phyloP scores from a whole-genome alignment of 2,113 vertebrate genomes.

The Todiramphus chloris region DNA sequence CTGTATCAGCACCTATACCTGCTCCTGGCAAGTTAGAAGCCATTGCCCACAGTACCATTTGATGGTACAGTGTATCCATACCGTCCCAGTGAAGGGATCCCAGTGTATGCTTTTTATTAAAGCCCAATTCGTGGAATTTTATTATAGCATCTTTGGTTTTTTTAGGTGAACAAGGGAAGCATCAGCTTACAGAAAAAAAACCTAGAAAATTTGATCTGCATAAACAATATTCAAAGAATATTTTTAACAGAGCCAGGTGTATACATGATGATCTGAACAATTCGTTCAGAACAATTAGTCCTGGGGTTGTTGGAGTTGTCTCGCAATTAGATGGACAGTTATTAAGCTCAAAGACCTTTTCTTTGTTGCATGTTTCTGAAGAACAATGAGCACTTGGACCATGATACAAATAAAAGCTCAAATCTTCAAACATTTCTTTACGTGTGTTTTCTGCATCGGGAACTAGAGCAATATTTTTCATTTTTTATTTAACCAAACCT shows the following conservation, averaged over 20 bases:
- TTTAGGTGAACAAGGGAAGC: neutral
- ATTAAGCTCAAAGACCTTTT: neutral
- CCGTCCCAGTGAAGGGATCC: neutral
- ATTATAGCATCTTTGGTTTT: neutral
- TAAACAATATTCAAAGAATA: neutral
- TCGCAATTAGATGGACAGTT: neutral
- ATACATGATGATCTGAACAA: neutral
- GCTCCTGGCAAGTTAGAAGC: neutral
- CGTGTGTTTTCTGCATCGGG: neutral
- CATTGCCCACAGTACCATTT: neutral
- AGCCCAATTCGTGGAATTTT: neutral
- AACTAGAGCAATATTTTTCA: neutral
- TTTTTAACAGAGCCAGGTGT: neutral
- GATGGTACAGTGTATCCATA: neutral
- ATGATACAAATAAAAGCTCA: neutral
- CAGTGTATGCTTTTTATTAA: neutral
- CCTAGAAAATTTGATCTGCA: neutral
- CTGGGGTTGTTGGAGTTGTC: neutral
- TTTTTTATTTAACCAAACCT: neutral
- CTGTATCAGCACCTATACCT: neutral
- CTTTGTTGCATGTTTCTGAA: neutral
- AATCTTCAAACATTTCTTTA: neutral
- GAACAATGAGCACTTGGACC: neutral
- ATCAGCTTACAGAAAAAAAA: neutral
- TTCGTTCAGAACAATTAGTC: neutral